Conservation (phyloP, 2,888 invertebrate species). For the Lepidocyrtinus sp. region DNA sequence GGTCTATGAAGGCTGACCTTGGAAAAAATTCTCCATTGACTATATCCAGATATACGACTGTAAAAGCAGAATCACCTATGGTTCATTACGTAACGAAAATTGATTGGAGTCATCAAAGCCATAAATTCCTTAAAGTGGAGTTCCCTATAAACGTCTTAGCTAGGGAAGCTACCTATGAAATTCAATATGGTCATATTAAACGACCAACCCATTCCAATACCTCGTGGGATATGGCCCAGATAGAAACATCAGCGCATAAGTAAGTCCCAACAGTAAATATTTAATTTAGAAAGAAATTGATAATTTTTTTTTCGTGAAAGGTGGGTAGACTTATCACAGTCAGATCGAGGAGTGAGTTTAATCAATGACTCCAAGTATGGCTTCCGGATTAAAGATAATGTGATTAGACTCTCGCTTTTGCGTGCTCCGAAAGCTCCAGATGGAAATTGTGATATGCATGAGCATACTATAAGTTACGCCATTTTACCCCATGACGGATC, state of each 20-base stretch:
- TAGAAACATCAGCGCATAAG: constrained; percentile 75
- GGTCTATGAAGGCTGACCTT: constrained; percentile 44
- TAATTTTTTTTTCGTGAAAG: constrained; percentile 42
- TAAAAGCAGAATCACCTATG: constrained; percentile 73
- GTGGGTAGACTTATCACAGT: constrained; percentile 75
- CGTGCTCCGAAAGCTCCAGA: constrained; percentile 75
- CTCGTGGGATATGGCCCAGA: constrained; percentile 75
- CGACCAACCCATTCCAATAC: constrained; percentile 74
- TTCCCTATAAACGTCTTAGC: constrained; percentile 72
- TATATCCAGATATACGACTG: constrained; percentile 71
- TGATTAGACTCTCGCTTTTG: constrained; percentile 73
- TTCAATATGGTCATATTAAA: constrained; percentile 74
- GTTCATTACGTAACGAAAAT: constrained; percentile 73
- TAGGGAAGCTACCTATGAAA: constrained; percentile 73
- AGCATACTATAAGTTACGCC: constrained; percentile 74
- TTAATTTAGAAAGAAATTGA: background rate
- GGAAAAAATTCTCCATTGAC: constrained; percentile 19
- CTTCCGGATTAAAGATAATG: constrained; percentile 73
- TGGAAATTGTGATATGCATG: constrained; percentile 74
- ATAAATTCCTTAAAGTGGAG: constrained; percentile 75
- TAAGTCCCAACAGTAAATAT: constrained; percentile 68
- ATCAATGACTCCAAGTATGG: constrained; percentile 75
- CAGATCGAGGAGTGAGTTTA: constrained; percentile 73
- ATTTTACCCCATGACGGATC: constrained; percentile 74
- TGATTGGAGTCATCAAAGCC: constrained; percentile 73